Percentiles rank a stretch among this genome's conserved stretches.
These are phyloP conservation scores for Toxotes jaculatrix DNA, from an alignment of 2,113 vertebrate genomes.

Conservation along the genomic window DNA sequence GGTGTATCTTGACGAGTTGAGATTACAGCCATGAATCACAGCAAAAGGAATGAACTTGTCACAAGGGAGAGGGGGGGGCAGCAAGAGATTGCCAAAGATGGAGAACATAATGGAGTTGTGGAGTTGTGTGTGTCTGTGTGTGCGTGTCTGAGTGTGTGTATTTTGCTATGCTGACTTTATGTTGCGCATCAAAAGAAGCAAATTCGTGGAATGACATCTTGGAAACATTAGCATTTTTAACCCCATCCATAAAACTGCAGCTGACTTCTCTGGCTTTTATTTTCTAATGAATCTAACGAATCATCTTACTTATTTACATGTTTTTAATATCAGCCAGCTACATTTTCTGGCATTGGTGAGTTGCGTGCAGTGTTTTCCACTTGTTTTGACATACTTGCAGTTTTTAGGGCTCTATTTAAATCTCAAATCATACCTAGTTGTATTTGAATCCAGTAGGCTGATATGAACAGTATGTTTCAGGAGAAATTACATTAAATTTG, in stretches of 20 bases:
- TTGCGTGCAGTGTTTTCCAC: not conserved
- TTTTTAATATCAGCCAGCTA: not conserved
- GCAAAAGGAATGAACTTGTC: constrained; percentile 55
- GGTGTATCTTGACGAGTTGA: constrained; percentile 50
- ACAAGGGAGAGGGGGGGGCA: not conserved
- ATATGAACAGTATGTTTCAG: not conserved
- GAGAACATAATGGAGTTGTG: constrained; percentile 25
- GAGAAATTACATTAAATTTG: not conserved
- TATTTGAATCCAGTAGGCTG: not conserved
- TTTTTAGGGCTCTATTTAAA: too few relatives aligned
- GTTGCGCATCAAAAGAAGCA: constrained; percentile 3
- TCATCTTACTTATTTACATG: not conserved
- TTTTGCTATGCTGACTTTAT: constrained; percentile 13
- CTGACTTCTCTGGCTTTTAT: not conserved
- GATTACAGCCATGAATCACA: constrained; percentile 70
- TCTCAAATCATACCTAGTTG: not conserved
- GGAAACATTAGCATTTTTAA: constrained; percentile 44
- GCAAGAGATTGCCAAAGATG: constrained; percentile 44
- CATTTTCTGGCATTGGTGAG: not conserved
- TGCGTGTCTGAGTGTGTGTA: constrained; percentile 5
- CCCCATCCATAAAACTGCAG: constrained; percentile 10
- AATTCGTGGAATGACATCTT: constrained; percentile 21
- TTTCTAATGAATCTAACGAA: constrained; percentile 12
- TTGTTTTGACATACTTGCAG: not conserved
- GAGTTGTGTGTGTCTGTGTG: constrained; percentile 6